Base-by-base conservation (phyloP, 2,797 vertebrate genomes). In the Platyrinchus mystaceus region DNA sequence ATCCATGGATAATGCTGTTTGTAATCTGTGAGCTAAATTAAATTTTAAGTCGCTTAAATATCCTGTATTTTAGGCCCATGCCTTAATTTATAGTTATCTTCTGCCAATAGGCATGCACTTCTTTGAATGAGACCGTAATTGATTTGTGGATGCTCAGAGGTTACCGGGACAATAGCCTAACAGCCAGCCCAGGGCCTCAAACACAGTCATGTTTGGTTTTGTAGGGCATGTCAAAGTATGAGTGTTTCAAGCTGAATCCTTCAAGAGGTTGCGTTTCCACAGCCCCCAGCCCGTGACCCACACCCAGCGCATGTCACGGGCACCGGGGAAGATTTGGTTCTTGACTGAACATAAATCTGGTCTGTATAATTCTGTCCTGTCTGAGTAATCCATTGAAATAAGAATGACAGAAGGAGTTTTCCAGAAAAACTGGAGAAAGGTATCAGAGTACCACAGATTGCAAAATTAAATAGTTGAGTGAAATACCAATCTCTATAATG, bases 401-500 rank as follows among this genome's bases (percentile, higher is more conserved):
- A 89, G 37, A 78, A 43, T 56, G 30, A 11, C 21, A 80, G 60
- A 36, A 81, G 30, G 18, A 60, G 44, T 89, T 93, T 93, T 68
- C 88, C 68, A 60, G 90, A 78, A 84, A 68, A 89, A 16, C 52
- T 55, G 41, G 53, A 84, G 93, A 76, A 91, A n/a, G n/a, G 13
- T 58, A n/a, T 77, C 11, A 8, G 69, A 78, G 73, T 68, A 56
- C 23, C 3, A 10, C 34, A 36, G 21, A 26, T 64, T 12, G 3
- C 47, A 73, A 39, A 84, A 66, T 53, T 3, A 10, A 37, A 37
- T 1, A 3, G 6, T 34, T 71, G 43, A n/a, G 55, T 41, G 73
- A 96, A 96, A 96, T 86, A 83, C 87, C 97, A 96, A 95, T 77
- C 73, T 89, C 60, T 96, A 91, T 78, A 78, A 90, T 95, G 95